Conservation (phyloP, 2,113 vertebrate species). For the Cephalopterus ornatus region DNA sequence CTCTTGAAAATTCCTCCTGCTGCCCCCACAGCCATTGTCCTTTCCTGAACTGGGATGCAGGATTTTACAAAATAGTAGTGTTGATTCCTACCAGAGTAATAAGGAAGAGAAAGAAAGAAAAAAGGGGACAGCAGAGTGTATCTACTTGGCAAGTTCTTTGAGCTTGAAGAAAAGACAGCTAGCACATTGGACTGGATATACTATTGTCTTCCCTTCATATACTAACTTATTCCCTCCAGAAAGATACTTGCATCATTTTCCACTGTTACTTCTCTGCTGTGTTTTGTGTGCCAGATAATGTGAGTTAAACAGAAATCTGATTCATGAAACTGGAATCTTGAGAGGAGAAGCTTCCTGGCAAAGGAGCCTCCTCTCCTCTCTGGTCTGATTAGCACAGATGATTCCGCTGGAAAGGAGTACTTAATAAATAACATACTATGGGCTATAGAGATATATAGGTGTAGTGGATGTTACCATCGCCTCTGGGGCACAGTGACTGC, state of each 20-base stretch:
- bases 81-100: background rate
- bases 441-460: background rate
- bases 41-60: background rate
- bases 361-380: background rate
- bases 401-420: background rate
- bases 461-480: background rate
- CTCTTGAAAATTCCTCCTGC: background rate
- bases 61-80: background rate
- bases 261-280: background rate
- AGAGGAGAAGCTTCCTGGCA: conserved; percentile 19
- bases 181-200: background rate
- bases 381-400: background rate
- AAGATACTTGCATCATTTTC: background rate
- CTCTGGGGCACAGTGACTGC: background rate
- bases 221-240: background rate
- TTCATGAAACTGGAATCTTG: conserved; percentile 49
- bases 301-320: conserved; percentile 49
- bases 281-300: conserved; percentile 9
- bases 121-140: background rate
- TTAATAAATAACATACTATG: background rate
- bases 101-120: background rate
- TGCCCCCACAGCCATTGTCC: background rate
- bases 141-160: background rate
- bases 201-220: background rate
- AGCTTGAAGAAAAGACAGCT: background rate